A percentile compares a stretch with the other conserved stretches of the same genome.
These are phyloP conservation scores for Pseudorhiza aurosa DNA, from an alignment of 30 jellyfish, hydroid and myxozoan species.

Conservation along the genomic window DNA sequence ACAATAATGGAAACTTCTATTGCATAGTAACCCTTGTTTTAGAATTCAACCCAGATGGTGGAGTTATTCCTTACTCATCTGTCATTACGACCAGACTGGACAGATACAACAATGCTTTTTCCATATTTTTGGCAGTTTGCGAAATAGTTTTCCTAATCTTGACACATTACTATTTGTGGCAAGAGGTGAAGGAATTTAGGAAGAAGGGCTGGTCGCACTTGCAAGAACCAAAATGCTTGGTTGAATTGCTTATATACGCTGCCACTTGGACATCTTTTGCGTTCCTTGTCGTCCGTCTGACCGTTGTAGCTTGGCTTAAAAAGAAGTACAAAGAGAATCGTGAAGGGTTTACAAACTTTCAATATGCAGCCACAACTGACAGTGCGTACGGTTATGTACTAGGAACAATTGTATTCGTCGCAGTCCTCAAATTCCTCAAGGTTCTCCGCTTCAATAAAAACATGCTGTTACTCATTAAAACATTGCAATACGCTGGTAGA, in stretches of 20 bases:
- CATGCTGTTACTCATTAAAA: too few relatives aligned
- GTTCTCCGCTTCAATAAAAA: too few relatives aligned
- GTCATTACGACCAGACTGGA: slow-evolving; percentile 73
- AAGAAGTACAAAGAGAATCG: slow-evolving; percentile 40
- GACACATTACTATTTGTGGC: slow-evolving; percentile 63
- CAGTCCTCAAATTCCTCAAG: too few relatives aligned
- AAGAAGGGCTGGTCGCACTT: slow-evolving; percentile 44
- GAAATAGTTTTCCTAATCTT: slow-evolving; percentile 65
- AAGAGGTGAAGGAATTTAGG: slow-evolving; percentile 45
- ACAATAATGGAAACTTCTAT: slow-evolving; percentile 76
- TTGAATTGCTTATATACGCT: slow-evolving; percentile 48
- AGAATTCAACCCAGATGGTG: slow-evolving; percentile 72
- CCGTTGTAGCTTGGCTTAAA: slow-evolving; percentile 67
- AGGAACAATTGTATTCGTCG: too few relatives aligned
- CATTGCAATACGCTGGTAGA: too few relatives aligned
- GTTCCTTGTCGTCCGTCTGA: slow-evolving; percentile 58
- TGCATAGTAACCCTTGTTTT: slow-evolving; percentile 54
- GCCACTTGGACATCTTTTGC: slow-evolving; percentile 74
- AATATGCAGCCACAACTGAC: slow-evolving; percentile 80
- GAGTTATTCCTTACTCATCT: slow-evolving; percentile 20
- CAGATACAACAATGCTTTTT: slow-evolving; percentile 63
- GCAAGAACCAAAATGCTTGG: slow-evolving; percentile 29
- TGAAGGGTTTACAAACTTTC: slow-evolving; percentile 62
- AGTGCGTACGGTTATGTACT: slow-evolving; percentile 55
- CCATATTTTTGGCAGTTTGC: slow-evolving; percentile 77